These are phyloP conservation scores for Chironomus tepperi DNA, from an alignment of 1,140 invertebrate species.

Conservation along the genomic window DNA sequence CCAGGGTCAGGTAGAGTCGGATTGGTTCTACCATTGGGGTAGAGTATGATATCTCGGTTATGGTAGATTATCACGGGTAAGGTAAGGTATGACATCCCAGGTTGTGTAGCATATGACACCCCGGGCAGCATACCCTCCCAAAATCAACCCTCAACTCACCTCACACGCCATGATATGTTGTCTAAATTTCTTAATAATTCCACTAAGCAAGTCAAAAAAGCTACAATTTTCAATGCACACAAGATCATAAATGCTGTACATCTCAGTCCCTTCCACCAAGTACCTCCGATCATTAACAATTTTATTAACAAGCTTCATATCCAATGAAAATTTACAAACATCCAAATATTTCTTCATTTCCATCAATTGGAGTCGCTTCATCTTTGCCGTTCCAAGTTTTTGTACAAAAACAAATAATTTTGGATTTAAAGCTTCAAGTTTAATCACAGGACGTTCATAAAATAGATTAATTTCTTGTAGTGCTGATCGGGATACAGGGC, in stretches of 20 bases:
- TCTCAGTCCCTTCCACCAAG: conserved; percentile 36
- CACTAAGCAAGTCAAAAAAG: conserved; percentile 33
- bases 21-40: neutral
- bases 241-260: conserved; percentile 36
- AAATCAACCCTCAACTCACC: conserved; percentile 35
- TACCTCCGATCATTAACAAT: conserved; percentile 30
- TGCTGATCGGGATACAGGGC: conserved; percentile 49
- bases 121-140: too few relatives aligned
- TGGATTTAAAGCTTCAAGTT: conserved; percentile 71
- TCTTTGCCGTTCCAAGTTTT: conserved; percentile 68
- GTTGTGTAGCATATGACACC: too few relatives aligned
- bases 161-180: conserved; percentile 33
- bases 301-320: conserved; percentile 34
- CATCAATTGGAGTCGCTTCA: conserved; percentile 35
- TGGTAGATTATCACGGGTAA: too few relatives aligned
- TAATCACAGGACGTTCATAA: conserved; percentile 63
- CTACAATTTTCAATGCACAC: conserved; percentile 32
- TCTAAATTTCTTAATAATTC: conserved; percentile 32
- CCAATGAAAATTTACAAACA: conserved; percentile 33
- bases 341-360: conserved; percentile 38
- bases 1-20: too few relatives aligned
- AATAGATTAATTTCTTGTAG: conserved; percentile 48
- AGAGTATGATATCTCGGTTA: conserved; percentile 24
- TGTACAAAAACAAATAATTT: conserved; percentile 78
- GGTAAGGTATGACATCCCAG: too few relatives aligned